phyloP scores from a whole-genome alignment of 2,113 vertebrate genomes.

The Bos javanicus region DNA sequence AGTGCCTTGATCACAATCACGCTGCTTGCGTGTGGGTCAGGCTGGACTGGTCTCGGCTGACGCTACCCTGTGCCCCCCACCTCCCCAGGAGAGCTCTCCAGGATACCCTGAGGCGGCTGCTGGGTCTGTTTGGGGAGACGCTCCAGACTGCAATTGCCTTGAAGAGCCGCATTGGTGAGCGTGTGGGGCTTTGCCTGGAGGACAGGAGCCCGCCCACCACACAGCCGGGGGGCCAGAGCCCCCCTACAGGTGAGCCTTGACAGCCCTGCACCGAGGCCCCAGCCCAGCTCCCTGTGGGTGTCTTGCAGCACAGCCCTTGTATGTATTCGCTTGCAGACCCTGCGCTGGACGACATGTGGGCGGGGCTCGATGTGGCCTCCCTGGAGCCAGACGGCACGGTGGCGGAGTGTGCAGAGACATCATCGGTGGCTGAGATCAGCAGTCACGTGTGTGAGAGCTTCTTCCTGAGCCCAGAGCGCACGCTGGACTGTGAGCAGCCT shows the following conservation, averaged over 20 bases:
- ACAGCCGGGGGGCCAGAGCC: background rate
- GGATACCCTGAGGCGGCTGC: slow-evolving; percentile 83
- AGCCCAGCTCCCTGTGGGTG: background rate
- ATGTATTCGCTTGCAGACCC: background rate
- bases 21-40: fast-evolving
- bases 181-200: slow-evolving; percentile 80
- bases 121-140: slow-evolving; percentile 87
- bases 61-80: background rate
- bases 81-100: slow-evolving; percentile 82
- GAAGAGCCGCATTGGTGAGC: slow-evolving; percentile 88
- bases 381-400: slow-evolving; percentile 33
- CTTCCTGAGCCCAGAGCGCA: slow-evolving; percentile 86
- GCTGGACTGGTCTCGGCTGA: fast-evolving
- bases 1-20: background rate
- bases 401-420: slow-evolving; percentile 62
- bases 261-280: background rate
- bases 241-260: background rate
- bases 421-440: slow-evolving; percentile 75
- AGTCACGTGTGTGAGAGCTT: slow-evolving; percentile 91
- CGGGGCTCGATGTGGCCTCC: background rate
- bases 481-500: slow-evolving; percentile 84
- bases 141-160: slow-evolving; percentile 80
- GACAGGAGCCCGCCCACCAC: fast-evolving
- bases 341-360: slow-evolving; percentile 60
- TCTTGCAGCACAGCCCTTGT: background rate